Conservation (phyloP, 2,888 invertebrate species). For the Artemia sp. region DNA sequence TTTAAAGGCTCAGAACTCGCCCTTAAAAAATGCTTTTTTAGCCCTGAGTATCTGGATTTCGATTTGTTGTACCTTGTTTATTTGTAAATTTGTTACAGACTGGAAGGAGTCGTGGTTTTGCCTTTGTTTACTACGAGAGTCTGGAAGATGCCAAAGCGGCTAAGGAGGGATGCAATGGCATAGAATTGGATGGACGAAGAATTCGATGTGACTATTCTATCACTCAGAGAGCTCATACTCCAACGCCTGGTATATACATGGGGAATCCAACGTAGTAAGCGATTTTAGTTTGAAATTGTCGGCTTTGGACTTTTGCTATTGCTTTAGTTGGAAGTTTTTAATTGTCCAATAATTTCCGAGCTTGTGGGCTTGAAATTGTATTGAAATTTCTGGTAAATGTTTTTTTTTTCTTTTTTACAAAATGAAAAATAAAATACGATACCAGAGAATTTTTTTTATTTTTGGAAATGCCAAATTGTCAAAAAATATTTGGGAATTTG, state of each 20-base stretch:
- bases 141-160: slow-evolving; percentile 77
- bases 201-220: slow-evolving; percentile 92
- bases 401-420: no score
- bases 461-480: no score
- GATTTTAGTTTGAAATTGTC: slow-evolving; percentile 3
- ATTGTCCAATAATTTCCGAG: no score
- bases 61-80: background rate
- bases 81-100: slow-evolving; percentile 20
- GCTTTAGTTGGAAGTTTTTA: no score
- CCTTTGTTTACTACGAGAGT: slow-evolving; percentile 81
- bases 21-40: background rate
- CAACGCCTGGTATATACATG: slow-evolving; percentile 93
- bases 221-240: slow-evolving; percentile 86
- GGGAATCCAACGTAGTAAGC: slow-evolving; percentile 70
- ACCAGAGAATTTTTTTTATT: no score
- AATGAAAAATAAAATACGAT: no score
- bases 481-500: no score
- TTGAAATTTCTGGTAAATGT: no score
- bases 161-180: slow-evolving; percentile 79
- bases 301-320: no score
- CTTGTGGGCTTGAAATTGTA: no score
- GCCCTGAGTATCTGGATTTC: no score
- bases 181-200: slow-evolving; percentile 80
- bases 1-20: background rate
- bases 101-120: slow-evolving; percentile 22